Evolutionary conservation across 2,797 vertebrate species (phyloP).

Genomic region (Orientallactaga sibirica): DNA sequence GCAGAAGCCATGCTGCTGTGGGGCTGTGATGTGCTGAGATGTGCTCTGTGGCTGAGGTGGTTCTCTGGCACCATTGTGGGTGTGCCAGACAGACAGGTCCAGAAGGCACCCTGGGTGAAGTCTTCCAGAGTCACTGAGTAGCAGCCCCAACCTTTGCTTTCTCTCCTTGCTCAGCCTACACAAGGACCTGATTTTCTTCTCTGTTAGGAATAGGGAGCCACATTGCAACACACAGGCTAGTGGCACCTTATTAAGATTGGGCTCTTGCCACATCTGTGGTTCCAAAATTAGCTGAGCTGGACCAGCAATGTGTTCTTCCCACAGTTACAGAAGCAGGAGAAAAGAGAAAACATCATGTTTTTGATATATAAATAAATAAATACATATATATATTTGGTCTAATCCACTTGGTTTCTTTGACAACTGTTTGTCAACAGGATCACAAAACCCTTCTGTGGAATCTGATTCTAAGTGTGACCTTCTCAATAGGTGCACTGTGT

Average conservation of each 20-base stretch:
- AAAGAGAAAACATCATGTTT: constrained; percentile 26
- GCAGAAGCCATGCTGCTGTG: constrained; percentile 77
- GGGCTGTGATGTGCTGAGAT: constrained; percentile 85
- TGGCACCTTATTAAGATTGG: background rate
- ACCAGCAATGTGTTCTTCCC: fast-evolving
- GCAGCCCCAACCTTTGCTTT: constrained; percentile 32
- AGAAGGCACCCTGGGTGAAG: constrained; percentile 75
- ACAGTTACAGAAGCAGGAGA: background rate
- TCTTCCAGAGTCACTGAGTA: constrained; percentile 74
- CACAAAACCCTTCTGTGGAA: constrained; percentile 79
- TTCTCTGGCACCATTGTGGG: constrained; percentile 84
- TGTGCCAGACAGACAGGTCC: constrained; percentile 73
- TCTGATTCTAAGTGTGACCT: constrained; percentile 80
- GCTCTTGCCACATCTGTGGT: background rate
- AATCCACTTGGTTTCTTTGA: constrained; percentile 71
- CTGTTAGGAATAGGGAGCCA: constrained; percentile 5
- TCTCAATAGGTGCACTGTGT: constrained; percentile 80
- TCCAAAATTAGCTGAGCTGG: background rate
- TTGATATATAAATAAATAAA: too few relatives aligned
- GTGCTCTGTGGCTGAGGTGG: constrained; percentile 85
- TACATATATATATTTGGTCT: background rate
- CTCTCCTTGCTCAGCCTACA: constrained; percentile 47
- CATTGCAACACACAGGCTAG: fast-evolving
- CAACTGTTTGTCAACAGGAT: constrained; percentile 77
- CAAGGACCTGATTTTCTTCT: constrained; percentile 17